Base-by-base conservation (phyloP, 2,113 vertebrate genomes). In the Pogona vitticeps region DNA sequence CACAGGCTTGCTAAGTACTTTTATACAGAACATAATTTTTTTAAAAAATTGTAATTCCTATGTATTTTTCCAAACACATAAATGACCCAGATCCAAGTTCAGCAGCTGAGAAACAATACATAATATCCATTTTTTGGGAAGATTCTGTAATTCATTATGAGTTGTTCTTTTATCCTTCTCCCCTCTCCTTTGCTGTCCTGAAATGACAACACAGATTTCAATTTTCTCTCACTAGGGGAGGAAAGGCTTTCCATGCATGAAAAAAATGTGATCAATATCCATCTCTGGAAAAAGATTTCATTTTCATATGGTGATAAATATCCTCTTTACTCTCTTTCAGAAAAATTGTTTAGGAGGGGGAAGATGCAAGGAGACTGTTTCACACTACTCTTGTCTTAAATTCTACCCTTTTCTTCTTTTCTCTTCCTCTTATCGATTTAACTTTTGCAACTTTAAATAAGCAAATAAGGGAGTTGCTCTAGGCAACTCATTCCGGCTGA, bases 1-100 rank as follows among this genome's bases (percentile, higher is more conserved):
- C 18, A 85, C 83, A 90, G 78, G 86, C 90, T 78, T 91, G 82
- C 89, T 86, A 91, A 90, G 92, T 93, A 93, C 85, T 90, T 92
- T 86, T 92, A 86, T 20, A 17, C 89, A 88, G 90, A 88, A 76
- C 83, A 89, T 91, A 80, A 33, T 5, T 13, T 31, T 58, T 56
- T 61, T 61, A 20, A 67, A 93, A 90, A 79, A 89, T 38, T 63
- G 63, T 76, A 42, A 88, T 65, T 33, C 61, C 17, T 52, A 73
- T 26, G 58, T 67, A 87, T 63, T 80, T 76, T 86, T 90, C 86
- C 91, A 33, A 83, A 38, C 36, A 58, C 2, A 31, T 20, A 17
- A 33, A 75, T 26, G n/a, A n/a, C n/a, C 23, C 82, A 83, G 77
- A 90, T 89, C 79, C 81, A 87, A 84, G 88, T 84, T 88, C 86